Base-by-base conservation (phyloP, 2,113 vertebrate genomes). In the Xiphophorus hellerii region DNA sequence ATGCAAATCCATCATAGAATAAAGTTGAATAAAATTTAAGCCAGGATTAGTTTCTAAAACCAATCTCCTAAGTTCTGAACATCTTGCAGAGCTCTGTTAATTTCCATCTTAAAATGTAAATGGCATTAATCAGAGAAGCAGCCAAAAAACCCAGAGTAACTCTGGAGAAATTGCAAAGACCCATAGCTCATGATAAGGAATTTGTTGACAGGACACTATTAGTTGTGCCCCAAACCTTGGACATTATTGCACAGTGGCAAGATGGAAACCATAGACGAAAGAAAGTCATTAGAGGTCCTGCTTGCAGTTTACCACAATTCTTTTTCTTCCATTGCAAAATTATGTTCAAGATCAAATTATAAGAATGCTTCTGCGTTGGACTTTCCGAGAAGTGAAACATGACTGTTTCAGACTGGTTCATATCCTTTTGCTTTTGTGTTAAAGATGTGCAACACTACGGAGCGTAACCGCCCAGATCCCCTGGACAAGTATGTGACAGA, bases 401-500 rank as follows among this genome's bases (percentile, higher is more conserved):
- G 13, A 29, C 60, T 20, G 39, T 64, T 2, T 65, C 15, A 27
- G 35, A 28, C 13, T 27, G 22, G 2, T 76, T 71, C 54, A 62
- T 10, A 72, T 12, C 15, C 58, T 48, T 1, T 27, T 62, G n/a
- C 64, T 65, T 81, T 80, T 72, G 51, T 29, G 4, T 70, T 88
- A 30, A 78, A 99, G 98, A 96, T 99, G 44, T 98, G 97, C 82
- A 97, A 96, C 85, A 94, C 94, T 25, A 96, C 95, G 0, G 98
- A 99, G 90, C 95, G 97, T 76, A 98, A 95, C 74, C 96, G 98
- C 0, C 95, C 96, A 0, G 96, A 99, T 71, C 61, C 92, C 71
- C 88, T 99, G 78, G 98, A 99, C 92, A 97, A 95, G 84, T 99
- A 98, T 69, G 96, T 99, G 71, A 97, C 96, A 0, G 98, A 99